phyloP scores from a whole-genome alignment of 2,888 invertebrate genomes.

The Embidobia sp. region DNA sequence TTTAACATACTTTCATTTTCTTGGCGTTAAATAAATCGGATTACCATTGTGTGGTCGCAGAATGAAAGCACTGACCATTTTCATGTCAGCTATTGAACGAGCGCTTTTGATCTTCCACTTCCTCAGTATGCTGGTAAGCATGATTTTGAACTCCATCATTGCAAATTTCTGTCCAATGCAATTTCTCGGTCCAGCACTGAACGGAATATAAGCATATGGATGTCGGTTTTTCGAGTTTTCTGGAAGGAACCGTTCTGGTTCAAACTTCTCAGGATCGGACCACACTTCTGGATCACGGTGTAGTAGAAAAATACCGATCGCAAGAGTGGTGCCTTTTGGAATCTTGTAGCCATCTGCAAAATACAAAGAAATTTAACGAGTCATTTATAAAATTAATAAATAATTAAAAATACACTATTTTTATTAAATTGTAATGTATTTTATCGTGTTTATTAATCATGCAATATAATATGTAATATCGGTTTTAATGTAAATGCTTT shows the following conservation, averaged over 20 bases:
- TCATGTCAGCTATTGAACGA: slow-evolving; percentile 64
- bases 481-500: too few species aligned
- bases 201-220: slow-evolving; percentile 76
- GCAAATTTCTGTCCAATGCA: slow-evolving; percentile 76
- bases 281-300: slow-evolving; percentile 82
- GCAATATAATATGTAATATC: too few species aligned
- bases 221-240: slow-evolving; percentile 75
- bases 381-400: too few species aligned
- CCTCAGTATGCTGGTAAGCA: slow-evolving; percentile 68
- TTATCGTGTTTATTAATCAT: too few species aligned
- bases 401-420: too few species aligned
- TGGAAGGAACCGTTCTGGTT: slow-evolving; percentile 81
- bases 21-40: slow-evolving; percentile 57
- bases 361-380: too few species aligned
- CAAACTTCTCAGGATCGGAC: slow-evolving; percentile 82
- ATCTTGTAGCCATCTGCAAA: slow-evolving; percentile 77
- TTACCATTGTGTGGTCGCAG: slow-evolving; percentile 67
- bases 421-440: too few species aligned
- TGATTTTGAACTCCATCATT: slow-evolving; percentile 70
- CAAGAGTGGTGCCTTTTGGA: slow-evolving; percentile 80
- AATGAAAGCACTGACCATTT: slow-evolving; percentile 64
- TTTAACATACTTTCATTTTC: slow-evolving; percentile 1
- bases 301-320: slow-evolving; percentile 80
- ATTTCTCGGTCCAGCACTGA: slow-evolving; percentile 76
- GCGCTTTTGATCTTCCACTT: slow-evolving; percentile 72